phyloP scores from a whole-genome alignment of 2,797 vertebrate species.

The Tinamus major region DNA sequence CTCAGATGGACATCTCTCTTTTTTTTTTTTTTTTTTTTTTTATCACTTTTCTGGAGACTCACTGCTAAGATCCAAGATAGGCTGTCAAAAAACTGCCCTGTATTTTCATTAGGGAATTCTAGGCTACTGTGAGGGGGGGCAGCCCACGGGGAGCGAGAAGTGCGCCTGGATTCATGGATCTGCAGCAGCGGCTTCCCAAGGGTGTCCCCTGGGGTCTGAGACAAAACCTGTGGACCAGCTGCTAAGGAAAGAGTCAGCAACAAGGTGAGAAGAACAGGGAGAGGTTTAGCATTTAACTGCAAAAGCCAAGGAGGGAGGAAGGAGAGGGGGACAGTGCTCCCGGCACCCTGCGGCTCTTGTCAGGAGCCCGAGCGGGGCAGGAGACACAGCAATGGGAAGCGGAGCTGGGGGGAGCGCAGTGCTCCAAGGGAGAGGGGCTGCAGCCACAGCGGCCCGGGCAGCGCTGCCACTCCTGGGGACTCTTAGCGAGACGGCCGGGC shows the following conservation, averaged over 20 bases:
- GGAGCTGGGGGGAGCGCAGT: background rate
- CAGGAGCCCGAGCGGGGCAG: background rate
- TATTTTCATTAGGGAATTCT: constrained; percentile 19
- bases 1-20: background rate
- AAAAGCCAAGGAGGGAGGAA: background rate
- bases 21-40: background rate
- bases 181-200: background rate
- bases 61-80: background rate
- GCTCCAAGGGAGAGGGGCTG: background rate
- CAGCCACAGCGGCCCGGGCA: background rate
- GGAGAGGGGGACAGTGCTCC: background rate
- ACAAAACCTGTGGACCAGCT: background rate
- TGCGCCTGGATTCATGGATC: background rate
- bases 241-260: background rate
- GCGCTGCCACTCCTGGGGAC: too few species aligned
- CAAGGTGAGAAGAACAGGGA: background rate
- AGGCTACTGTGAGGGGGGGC: background rate
- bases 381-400: background rate
- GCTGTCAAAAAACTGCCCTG: background rate
- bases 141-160: accelerated
- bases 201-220: background rate
- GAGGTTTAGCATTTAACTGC: background rate
- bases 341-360: background rate
- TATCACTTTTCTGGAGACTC: background rate
- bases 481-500: constrained; percentile 67